Evolutionary conservation across 2,113 vertebrate genomes (phyloP).

Genomic region (Ceyx margarethae): DNA sequence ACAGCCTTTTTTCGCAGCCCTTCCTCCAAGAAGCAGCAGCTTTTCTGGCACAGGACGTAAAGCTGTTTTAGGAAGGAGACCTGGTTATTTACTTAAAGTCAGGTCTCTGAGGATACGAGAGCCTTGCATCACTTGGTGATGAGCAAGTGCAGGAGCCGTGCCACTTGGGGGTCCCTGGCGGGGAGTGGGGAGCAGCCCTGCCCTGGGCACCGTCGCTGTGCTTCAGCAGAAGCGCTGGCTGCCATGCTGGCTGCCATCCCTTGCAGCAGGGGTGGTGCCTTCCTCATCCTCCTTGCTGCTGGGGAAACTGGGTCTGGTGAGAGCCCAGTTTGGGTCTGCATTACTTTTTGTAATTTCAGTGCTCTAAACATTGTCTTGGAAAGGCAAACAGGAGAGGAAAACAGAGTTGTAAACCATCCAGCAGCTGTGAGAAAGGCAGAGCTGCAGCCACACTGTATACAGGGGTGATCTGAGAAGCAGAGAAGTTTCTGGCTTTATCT

Average conservation of each 20-base stretch:
- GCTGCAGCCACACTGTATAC: background rate
- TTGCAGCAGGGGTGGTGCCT: background rate
- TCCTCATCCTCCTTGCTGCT: background rate
- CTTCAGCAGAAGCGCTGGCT: background rate
- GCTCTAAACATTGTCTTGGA: background rate
- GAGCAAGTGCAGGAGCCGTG: background rate
- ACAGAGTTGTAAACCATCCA: background rate
- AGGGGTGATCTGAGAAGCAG: background rate
- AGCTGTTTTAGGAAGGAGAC: conserved; percentile 6
- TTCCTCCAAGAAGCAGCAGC: conserved; percentile 2
- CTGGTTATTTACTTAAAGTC: conserved; percentile 5
- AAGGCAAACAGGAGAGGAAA: background rate
- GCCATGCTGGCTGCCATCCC: too few relatives aligned
- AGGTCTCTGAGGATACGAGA: background rate
- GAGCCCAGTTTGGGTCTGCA: background rate
- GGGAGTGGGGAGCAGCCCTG: background rate
- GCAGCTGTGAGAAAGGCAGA: background rate
- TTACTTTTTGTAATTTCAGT: background rate
- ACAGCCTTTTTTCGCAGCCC: background rate
- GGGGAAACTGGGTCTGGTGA: background rate
- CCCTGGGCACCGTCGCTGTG: accelerated
- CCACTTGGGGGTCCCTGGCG: accelerated
- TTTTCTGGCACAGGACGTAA: background rate
- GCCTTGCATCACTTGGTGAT: accelerated
- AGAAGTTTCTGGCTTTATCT: background rate